Base-by-base conservation (phyloP, 2,888 invertebrate species). In the Ditylenchus weischeri region DNA sequence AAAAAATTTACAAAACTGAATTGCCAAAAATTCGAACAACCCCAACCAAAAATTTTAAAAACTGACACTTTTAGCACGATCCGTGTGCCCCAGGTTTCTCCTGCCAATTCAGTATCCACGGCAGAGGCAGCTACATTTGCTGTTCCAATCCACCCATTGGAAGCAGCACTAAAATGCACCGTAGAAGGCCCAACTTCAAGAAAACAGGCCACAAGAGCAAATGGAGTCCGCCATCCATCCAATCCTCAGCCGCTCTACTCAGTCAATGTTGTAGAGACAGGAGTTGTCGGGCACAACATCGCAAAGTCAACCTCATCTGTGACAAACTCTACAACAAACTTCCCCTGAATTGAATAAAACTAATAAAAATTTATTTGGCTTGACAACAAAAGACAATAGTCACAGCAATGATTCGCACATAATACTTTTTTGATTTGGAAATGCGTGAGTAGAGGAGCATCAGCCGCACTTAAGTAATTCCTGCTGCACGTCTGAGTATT, bases 51-150 rank as follows among this genome's bases (percentile, higher is more conserved):
- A 54, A 54, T 15, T 29, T 54, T 21, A 54, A 54, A 54, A 54
- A 54, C 10, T 11, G n/a, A 1, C 13, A 54, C n/a, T 54, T 54
- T 54, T 18, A 54, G 54, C 66, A 66, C 23, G 47, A 58, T 21
- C 66, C 62, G 4, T 69, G 69, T 43, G 18, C 19, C 15, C 60
- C 68, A 43, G 66, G 66, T 29, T 69, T 60, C 62, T 36, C 60
- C 21, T 69, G 69, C 43, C 69, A 69, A 29, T 69, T 69, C 43
- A 57, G 67, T 19, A 69, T 38, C 18, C 38, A 38, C 47, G 66
- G 62, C 2, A 54, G 54, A 23, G 62, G 62, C 43, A 62, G 62
- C 29, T 62, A 62, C n/a, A 48, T 62, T 48, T 62, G 62, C 48
- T 62, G 62, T 23, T 62, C 62, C 21, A 62, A 62, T 62, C 23